These are phyloP conservation scores for Rhinogobio ventralis DNA, from an alignment of 2,797 vertebrate genomes.

Conservation along the genomic window DNA sequence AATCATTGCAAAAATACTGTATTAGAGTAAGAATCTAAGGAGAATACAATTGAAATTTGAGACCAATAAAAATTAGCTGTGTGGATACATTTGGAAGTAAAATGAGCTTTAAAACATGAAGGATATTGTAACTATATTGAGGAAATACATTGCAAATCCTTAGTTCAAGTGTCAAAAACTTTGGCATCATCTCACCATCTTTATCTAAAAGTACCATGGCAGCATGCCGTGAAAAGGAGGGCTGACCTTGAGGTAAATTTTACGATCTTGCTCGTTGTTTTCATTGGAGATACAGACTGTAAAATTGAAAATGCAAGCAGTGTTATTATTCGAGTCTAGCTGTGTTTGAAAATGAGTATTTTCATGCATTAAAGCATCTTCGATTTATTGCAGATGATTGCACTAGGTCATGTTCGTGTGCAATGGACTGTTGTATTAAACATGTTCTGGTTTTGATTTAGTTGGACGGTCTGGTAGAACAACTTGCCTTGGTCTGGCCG, in stretches of 20 bases:
- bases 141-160: neutral
- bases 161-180: neutral
- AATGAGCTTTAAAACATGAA: neutral
- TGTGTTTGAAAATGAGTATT: neutral
- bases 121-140: neutral
- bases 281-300: neutral
- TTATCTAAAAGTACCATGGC: neutral
- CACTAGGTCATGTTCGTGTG: neutral
- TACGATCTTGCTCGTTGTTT: neutral
- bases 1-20: neutral
- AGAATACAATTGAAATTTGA: neutral
- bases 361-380: neutral
- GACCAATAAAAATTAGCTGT: neutral
- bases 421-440: conserved; percentile 11
- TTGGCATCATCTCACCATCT: neutral
- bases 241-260: neutral
- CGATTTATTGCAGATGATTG: conserved; percentile 4
- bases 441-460: neutral
- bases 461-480: neutral
- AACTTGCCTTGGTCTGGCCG: neutral
- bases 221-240: neutral
- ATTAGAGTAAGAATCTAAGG: neutral
- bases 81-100: neutral
- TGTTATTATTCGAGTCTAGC: neutral
- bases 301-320: neutral